Conservation (phyloP, 2,888 invertebrate species). For the Epicampocera succincta region DNA sequence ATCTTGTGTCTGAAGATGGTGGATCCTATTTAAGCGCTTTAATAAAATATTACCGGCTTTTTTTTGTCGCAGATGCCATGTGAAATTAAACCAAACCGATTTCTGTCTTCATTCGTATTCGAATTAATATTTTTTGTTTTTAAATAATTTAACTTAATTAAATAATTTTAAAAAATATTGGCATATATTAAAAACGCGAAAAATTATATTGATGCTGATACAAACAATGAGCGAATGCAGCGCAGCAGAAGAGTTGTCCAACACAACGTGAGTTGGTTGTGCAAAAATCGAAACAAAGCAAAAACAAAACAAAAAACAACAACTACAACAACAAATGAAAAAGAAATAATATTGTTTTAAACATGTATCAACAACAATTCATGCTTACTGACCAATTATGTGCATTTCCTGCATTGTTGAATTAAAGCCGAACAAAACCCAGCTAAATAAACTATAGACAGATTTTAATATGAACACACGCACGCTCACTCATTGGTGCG, state of each 20-base stretch:
- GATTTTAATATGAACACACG: conserved; percentile 3
- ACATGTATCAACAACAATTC: conserved; percentile 59
- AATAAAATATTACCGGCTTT: background rate
- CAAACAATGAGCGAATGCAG: no score
- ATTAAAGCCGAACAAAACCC: conserved; percentile 33
- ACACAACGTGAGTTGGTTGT: conserved; percentile 32
- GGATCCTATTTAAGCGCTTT: background rate
- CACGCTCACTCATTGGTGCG: background rate
- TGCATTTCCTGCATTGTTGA: conserved; percentile 73
- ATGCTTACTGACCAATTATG: conserved; percentile 76
- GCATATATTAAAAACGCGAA: background rate
- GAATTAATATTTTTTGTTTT: conserved; percentile 20
- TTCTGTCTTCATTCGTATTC: conserved; percentile 16
- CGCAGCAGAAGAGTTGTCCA: conserved; percentile 10
- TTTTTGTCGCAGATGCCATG: background rate
- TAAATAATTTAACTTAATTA: conserved; percentile 51
- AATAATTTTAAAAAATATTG: conserved; percentile 17
- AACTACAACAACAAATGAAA: no score
- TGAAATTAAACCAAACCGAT: background rate
- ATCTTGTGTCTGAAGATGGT: no score
- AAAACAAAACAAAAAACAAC: no score
- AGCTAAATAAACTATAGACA: conserved; percentile 24
- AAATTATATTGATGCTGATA: conserved; percentile 24
- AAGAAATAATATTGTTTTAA: conserved; percentile 13
- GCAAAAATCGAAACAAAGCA: background rate